Percentiles rank a stretch among this genome's conserved stretches.
These are phyloP conservation scores for Trematocara variabile DNA, from an alignment of 2,113 vertebrate genomes.

Conservation along the genomic window DNA sequence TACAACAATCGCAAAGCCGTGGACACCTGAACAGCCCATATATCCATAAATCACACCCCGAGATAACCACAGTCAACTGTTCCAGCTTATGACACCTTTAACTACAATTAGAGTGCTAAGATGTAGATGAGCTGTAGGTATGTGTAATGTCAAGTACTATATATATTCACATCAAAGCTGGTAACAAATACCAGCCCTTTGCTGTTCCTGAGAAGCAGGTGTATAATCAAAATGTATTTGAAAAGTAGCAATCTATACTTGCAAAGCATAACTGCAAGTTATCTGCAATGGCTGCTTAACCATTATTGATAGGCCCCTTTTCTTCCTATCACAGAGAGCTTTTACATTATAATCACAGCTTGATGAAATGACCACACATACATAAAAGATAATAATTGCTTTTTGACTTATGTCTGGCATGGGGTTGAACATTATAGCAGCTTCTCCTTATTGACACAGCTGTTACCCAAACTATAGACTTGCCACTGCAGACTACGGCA, in stretches of 20 bases:
- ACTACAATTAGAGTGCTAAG: slow-evolving; percentile 25
- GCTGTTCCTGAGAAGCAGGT: not conserved
- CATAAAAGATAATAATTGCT: slow-evolving; percentile 60
- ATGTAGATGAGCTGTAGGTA: not conserved
- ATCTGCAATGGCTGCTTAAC: slow-evolving; percentile 15
- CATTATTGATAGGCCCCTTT: slow-evolving; percentile 2
- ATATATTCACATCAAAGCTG: not conserved
- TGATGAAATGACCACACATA: slow-evolving; percentile 42
- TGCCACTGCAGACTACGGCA: slow-evolving; percentile 39
- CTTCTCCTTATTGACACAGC: slow-evolving; percentile 70
- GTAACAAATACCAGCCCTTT: not conserved
- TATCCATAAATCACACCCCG: slow-evolving; percentile 89
- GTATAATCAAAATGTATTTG: not conserved
- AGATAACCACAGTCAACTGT: slow-evolving; percentile 73
- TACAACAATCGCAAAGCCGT: slow-evolving; percentile 92
- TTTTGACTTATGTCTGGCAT: slow-evolving; percentile 42
- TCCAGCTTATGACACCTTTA: slow-evolving; percentile 20
- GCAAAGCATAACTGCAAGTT: slow-evolving; percentile 30
- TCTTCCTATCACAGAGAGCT: slow-evolving; percentile 7
- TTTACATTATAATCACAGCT: slow-evolving; percentile 35
- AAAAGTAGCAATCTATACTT: slow-evolving; percentile 2
- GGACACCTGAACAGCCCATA: slow-evolving; percentile 85
- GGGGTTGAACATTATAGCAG: slow-evolving; percentile 47
- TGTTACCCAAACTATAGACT: slow-evolving; percentile 66
- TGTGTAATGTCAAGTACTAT: not conserved